phyloP scores from a whole-genome alignment of 2,113 vertebrate species.

The Muntiacus reevesi region DNA sequence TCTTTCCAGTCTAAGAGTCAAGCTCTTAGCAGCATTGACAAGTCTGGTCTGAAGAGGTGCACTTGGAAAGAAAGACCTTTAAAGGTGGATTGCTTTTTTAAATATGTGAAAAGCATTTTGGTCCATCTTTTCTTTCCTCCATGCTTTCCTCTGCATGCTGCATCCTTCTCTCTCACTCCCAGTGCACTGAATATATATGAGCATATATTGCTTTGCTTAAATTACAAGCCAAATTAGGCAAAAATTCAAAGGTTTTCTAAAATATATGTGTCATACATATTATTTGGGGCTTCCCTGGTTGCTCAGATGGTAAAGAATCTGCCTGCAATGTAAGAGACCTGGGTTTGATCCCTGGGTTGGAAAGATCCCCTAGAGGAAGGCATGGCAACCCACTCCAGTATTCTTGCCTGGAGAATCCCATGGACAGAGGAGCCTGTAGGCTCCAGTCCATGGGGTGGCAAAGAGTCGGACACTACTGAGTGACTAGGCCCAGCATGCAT shows the following conservation, averaged over 20 bases:
- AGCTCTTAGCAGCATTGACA: background rate
- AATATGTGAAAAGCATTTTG: background rate
- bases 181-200: background rate
- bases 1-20: background rate
- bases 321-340: background rate
- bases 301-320: background rate
- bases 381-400: background rate
- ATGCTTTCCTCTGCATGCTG: background rate
- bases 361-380: background rate
- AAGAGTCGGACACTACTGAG: background rate
- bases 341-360: background rate
- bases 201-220: background rate
- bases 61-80: background rate
- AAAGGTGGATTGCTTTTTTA: background rate
- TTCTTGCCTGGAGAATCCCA: background rate
- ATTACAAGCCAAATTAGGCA: background rate
- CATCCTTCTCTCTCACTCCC: background rate
- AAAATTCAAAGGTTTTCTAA: background rate
- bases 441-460: background rate
- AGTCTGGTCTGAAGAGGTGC: background rate
- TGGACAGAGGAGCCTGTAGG: background rate
- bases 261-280: background rate
- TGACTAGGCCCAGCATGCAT: background rate
- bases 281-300: background rate
- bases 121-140: background rate